Base-by-base conservation (phyloP, 92 coral and sea anemone genomes). In the Umimayanthus chanpuru region DNA sequence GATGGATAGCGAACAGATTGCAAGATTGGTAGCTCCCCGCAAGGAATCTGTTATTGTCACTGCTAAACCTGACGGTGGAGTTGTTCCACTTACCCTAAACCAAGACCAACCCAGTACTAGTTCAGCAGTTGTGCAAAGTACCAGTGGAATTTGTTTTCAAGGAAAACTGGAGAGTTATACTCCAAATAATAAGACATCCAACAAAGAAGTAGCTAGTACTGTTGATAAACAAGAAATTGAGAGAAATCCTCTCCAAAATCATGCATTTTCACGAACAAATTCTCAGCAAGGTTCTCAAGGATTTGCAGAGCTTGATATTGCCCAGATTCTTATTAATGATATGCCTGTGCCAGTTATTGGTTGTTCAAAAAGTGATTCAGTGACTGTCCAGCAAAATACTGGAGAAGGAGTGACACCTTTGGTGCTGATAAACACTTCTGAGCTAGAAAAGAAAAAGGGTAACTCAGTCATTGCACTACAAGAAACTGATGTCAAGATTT, bases 281-380 rank as follows among this genome's bases (percentile, higher is more conserved):
- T 47, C 77, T 44, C 65, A 32, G 26, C 56, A 79, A 40, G 76
- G 41, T 39, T 56, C 85, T 2, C 77, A 73, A 23, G 82, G 74
- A 28, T 95, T 95, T 39, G 90, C 93, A 85, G 99, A 97, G 73
- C 92, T 97, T 88, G 99, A 97, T 82, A 98, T 97, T 9, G 99
- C 99, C 25, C 94, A 93, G 82, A 97, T 97, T 78, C 91, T 97
- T 28, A 86, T 95, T 12, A 90, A 94, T 89, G 94, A 91, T 72
- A 96, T 96, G 91, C 98, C 93, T 7, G 93, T 92, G 1, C 94
- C 98, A 36, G 93, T 96, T 6, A 77, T 94, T 41, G 40, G 90
- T 41, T 47, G 30, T n/a, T 25, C 80, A 10, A 89, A 73, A 82
- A 77, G 64, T 20, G 70, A 36, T 36, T 9, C 49, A 26, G 26